These are phyloP conservation scores for Sceloporus tristichus DNA, from an alignment of 2,113 vertebrate species.

Conservation along the genomic window DNA sequence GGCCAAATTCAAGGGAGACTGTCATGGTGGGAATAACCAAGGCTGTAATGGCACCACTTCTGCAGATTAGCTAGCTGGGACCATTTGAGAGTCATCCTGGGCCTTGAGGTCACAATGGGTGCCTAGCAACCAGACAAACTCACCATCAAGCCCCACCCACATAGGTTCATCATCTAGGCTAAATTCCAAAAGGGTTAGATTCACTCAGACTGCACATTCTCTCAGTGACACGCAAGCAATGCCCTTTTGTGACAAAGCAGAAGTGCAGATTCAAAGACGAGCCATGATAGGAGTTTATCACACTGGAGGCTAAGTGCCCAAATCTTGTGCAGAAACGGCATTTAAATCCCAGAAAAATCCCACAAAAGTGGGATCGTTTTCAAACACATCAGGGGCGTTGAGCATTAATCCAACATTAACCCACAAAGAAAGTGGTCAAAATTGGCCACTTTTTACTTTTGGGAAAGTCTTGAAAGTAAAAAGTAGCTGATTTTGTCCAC, in stretches of 20 bases:
- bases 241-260: not conserved
- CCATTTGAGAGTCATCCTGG: not conserved
- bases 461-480: too few relatives aligned
- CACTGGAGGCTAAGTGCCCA: too few relatives aligned
- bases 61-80: not conserved
- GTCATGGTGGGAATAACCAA: not conserved
- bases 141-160: slow-evolving; percentile 10
- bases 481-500: too few relatives aligned
- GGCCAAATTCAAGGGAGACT: slow-evolving; percentile 25
- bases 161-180: not conserved
- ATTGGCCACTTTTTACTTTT: too few relatives aligned
- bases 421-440: too few relatives aligned
- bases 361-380: too few relatives aligned
- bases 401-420: too few relatives aligned
- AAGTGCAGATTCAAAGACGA: too few relatives aligned
- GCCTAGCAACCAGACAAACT: slow-evolving; percentile 32
- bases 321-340: too few relatives aligned
- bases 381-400: too few relatives aligned
- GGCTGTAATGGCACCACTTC: not conserved
- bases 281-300: too few relatives aligned
- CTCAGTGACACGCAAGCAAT: not conserved
- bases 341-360: too few relatives aligned
- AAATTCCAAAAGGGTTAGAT: not conserved
- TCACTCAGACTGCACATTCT: not conserved
- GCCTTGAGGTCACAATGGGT: slow-evolving; percentile 24